A percentile compares a stretch with the other conserved stretches of the same genome.
Conservation (phyloP, 2,113 vertebrate species). For the Poecile atricapillus region DNA sequence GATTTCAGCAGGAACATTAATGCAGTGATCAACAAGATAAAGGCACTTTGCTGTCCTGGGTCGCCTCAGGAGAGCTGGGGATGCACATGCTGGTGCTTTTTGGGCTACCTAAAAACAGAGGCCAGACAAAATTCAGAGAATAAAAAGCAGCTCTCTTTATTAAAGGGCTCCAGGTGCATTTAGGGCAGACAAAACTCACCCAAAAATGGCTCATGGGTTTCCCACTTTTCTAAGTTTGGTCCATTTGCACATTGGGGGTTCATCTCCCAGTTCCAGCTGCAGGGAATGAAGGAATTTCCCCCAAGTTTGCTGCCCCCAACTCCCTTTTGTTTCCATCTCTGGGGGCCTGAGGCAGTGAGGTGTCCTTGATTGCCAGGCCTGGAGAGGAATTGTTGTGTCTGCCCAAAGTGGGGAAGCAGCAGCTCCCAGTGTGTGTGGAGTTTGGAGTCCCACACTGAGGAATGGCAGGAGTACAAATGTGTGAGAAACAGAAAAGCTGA, state of each 20-base stretch:
- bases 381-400: background rate
- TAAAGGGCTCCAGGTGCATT: background rate
- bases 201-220: background rate
- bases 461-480: background rate
- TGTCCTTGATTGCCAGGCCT: background rate
- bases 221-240: background rate
- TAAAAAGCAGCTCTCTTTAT: background rate
- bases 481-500: background rate
- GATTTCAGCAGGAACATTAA: background rate
- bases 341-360: background rate
- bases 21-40: fast-evolving
- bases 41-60: fast-evolving
- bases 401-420: background rate
- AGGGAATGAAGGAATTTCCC: background rate
- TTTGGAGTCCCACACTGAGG: background rate
- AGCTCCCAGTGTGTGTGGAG: background rate
- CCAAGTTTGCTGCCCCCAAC: background rate
- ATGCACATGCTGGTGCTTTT: background rate
- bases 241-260: background rate
- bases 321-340: background rate
- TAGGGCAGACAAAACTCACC: background rate
- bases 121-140: background rate
- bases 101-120: background rate
- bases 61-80: background rate
- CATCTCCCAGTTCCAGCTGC: background rate